A percentile compares a stretch with the other conserved stretches of the same genome.
Evolutionary conservation across 2,797 vertebrate species (phyloP).

Genomic region (Fistularia tabacaria): DNA sequence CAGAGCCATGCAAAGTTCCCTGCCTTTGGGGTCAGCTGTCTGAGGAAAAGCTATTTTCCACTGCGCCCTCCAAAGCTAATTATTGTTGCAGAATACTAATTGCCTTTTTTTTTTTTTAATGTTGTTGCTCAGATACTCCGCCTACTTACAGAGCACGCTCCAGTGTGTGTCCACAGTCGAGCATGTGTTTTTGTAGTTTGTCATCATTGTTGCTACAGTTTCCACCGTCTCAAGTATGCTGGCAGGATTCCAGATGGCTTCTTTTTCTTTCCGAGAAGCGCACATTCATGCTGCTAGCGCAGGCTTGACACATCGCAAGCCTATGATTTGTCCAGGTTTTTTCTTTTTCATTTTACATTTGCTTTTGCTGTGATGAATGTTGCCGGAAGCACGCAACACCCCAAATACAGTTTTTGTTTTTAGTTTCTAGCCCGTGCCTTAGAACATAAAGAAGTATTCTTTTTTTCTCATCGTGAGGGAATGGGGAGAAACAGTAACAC

Average conservation of each 20-base stretch:
- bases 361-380: slow-evolving; percentile 8
- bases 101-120: not conserved
- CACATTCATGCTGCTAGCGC: slow-evolving; percentile 34
- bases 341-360: slow-evolving; percentile 2
- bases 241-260: slow-evolving; percentile 41
- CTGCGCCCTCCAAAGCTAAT: slow-evolving; percentile 20
- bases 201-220: slow-evolving; percentile 36
- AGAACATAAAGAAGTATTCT: too few relatives aligned
- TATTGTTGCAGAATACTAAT: slow-evolving; percentile 19
- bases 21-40: slow-evolving; percentile 22
- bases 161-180: not conserved
- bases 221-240: slow-evolving; percentile 41
- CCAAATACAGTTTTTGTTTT: too few relatives aligned
- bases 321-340: slow-evolving; percentile 28
- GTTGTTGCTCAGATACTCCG: not conserved
- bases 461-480: too few relatives aligned
- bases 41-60: slow-evolving; percentile 22
- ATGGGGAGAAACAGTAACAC: too few relatives aligned
- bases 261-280: slow-evolving; percentile 34
- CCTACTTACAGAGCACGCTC: not conserved
- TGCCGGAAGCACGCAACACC: slow-evolving; percentile 14
- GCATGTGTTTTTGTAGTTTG: slow-evolving; percentile 15
- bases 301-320: slow-evolving; percentile 31
- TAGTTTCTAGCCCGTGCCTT: too few relatives aligned
- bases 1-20: slow-evolving; percentile 48